phyloP scores from a whole-genome alignment of 1,140 invertebrate genomes.

The Eumeta japonica region DNA sequence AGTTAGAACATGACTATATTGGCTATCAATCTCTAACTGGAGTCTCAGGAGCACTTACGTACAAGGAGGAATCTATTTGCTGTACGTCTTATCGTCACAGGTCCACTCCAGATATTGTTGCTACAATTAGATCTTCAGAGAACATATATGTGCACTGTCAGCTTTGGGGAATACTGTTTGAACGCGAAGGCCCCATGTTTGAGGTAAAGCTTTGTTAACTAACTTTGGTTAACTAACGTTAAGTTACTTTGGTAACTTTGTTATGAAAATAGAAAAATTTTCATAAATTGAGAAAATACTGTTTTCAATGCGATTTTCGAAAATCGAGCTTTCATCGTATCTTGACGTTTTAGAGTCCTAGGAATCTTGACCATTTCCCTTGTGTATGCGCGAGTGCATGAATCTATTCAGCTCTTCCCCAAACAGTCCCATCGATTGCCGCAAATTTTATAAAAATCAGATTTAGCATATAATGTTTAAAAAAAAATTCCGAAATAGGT shows the following conservation, averaged over 20 bases:
- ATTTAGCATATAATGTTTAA: too few species aligned
- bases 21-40: constrained; percentile 96
- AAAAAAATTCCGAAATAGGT: too few species aligned
- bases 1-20: constrained; percentile 89
- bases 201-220: constrained; percentile 47
- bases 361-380: too few species aligned
- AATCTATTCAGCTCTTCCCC: too few species aligned
- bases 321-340: too few species aligned
- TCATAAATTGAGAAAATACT: too few species aligned
- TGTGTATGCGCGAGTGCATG: too few species aligned
- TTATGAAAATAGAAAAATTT: too few species aligned
- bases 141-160: constrained; percentile 80
- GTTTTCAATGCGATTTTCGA: too few species aligned
- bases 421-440: too few species aligned
- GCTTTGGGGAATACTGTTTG: constrained; percentile 80
- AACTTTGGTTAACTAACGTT: not conserved
- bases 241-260: not conserved
- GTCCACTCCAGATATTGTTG: constrained; percentile 72
- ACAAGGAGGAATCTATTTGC: constrained; percentile 31
- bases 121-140: constrained; percentile 66
- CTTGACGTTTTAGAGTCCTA: too few species aligned
- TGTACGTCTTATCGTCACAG: constrained; percentile 57
- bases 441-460: too few species aligned
- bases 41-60: constrained; percentile 78
- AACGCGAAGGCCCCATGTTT: constrained; percentile 80